Percentiles rank a stretch among this genome's conserved stretches.
phyloP scores from a whole-genome alignment of 2,113 vertebrate genomes.

The Myodes glareolus region DNA sequence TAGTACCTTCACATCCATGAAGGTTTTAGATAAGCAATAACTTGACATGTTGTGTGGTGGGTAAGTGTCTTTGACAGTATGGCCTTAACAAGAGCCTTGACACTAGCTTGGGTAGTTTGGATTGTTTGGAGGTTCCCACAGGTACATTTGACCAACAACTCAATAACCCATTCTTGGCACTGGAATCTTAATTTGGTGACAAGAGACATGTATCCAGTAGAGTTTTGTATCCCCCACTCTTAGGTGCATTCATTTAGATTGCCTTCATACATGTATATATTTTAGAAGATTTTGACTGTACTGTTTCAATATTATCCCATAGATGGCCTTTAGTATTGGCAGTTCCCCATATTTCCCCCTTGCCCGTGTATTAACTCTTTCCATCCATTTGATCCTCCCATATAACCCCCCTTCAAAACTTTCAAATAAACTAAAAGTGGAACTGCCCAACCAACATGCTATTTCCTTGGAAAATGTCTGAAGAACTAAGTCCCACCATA shows the following conservation, averaged over 20 bases:
- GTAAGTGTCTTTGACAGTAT: not conserved
- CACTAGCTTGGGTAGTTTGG: not conserved
- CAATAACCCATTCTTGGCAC: not conserved
- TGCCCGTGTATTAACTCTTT: not conserved
- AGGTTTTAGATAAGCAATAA: not conserved
- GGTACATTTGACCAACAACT: not conserved
- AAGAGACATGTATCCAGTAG: not conserved
- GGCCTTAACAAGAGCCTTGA: not conserved
- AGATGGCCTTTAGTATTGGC: not conserved
- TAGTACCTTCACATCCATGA: accelerated
- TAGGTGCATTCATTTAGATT: not conserved
- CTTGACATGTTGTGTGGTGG: not conserved
- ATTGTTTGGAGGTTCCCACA: not conserved
- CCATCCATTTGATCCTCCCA: not conserved
- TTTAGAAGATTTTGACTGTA: not conserved
- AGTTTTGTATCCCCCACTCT: not conserved
- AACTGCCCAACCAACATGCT: not conserved
- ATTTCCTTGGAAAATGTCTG: too few species aligned
- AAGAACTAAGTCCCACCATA: not conserved
- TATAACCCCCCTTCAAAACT: not conserved
- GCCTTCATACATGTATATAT: not conserved
- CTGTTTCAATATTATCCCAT: not conserved
- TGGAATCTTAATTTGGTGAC: not conserved
- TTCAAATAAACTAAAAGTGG: not conserved
- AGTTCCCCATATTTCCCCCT: not conserved